Base-by-base conservation (phyloP, 92 coral and sea anemone species). In the Hydrozoanthus gracilis region DNA sequence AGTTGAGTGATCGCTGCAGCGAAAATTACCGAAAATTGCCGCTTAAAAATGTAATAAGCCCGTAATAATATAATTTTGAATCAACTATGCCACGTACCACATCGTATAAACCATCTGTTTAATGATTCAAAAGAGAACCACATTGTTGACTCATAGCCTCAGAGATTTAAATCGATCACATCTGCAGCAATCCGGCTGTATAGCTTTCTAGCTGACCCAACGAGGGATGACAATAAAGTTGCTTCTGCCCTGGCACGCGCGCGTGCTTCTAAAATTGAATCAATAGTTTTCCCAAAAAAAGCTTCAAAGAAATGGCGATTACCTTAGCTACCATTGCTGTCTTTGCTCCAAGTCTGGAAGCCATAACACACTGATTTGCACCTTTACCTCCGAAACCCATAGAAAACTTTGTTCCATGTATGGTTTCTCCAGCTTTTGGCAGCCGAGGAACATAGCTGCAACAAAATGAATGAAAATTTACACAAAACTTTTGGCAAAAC, bases 321-420 rank as follows among this genome's bases (percentile, higher is more conserved):
- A 95, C 99, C 93, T 97, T 97, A 18, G 98, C 99, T 58, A 97
- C 94, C 99, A 97, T 97, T 35, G 99, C 98, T 39, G 96, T 93
- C 64, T 97, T 95, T 46, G 98, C 98, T 61, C 99, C 99, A 10
- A 97, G 92, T n/a, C 98, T 91, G 68, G 99, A 95, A 18, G 99
- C 99, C 99, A 97, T 97, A 20, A 97, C 93, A 75, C 99, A 97
- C 83, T 97, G 99, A 80, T 97, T 97, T 10, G 99, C 99, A 66
- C 99, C 99, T 82, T 97, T 97, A 13, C 99, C 99, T 47, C 99
- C 99, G 78, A 97, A 97, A 58, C 99, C 99, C 98, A 97, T 97
- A 35, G 94, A 83, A 87, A 97, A 97, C 84, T 97, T 95, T 54
- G 93, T 91, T 78, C 99, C 99, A 71, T 95, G 98, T 46, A 97